Evolutionary conservation across 1,140 invertebrate species (phyloP).

Genomic region (Sarcophaga peregrina): DNA sequence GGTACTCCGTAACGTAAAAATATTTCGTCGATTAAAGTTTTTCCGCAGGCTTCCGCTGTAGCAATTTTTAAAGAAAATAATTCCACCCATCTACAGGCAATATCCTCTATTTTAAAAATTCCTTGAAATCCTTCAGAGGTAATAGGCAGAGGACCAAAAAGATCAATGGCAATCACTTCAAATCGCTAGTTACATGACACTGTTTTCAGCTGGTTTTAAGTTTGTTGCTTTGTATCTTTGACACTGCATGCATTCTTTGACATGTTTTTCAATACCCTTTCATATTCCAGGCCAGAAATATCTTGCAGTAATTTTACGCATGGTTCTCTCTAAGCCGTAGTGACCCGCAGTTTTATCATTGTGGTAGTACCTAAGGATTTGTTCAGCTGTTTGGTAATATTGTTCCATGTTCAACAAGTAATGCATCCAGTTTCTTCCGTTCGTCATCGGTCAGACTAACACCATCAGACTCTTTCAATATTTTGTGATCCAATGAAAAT

Average conservation of each 20-base stretch:
- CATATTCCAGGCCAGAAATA: slow-evolving; percentile 59
- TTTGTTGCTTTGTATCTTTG: slow-evolving; percentile 52
- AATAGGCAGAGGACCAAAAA: background rate
- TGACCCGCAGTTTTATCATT: slow-evolving; percentile 54
- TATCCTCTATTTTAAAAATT: slow-evolving; percentile 50
- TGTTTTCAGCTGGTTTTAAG: slow-evolving; percentile 49
- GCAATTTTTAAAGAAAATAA: slow-evolving; percentile 46
- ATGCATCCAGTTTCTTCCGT: background rate
- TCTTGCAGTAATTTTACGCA: slow-evolving; percentile 46
- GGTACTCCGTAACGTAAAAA: slow-evolving; percentile 42
- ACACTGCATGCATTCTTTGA: slow-evolving; percentile 49
- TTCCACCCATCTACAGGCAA: slow-evolving; percentile 48
- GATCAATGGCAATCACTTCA: slow-evolving; percentile 48
- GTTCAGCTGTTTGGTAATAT: background rate
- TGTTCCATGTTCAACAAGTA: background rate
- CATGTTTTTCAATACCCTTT: slow-evolving; percentile 44
- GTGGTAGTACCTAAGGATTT: slow-evolving; percentile 50
- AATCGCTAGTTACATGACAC: slow-evolving; percentile 46
- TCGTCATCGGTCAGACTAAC: background rate
- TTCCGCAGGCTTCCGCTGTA: slow-evolving; percentile 22
- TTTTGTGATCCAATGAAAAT: too few species aligned
- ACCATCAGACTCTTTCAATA: background rate
- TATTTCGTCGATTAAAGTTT: slow-evolving; percentile 32
- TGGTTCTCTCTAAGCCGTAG: slow-evolving; percentile 53
- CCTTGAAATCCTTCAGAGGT: slow-evolving; percentile 44